phyloP scores from a whole-genome alignment of 2,797 vertebrate species.

The Linurgus olivaceus region DNA sequence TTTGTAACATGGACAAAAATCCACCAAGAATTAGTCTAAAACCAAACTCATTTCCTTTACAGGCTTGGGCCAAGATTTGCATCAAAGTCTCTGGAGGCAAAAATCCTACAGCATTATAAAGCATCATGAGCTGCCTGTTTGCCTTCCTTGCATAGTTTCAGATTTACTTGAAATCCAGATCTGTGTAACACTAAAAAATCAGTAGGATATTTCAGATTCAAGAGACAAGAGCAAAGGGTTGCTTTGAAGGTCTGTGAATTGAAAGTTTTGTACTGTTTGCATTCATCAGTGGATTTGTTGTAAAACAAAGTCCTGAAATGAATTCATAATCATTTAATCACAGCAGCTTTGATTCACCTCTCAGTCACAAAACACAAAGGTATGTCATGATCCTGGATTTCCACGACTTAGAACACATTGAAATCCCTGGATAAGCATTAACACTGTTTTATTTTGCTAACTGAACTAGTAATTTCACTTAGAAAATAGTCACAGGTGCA shows the following conservation, averaged over 20 bases:
- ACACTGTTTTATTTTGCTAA: neutral
- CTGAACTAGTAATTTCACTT: neutral
- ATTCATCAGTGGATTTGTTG: neutral
- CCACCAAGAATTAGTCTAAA: slow-evolving; percentile 24
- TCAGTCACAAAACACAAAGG: neutral
- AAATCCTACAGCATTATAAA: neutral
- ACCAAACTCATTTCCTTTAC: slow-evolving; percentile 33
- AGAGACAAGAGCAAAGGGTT: neutral
- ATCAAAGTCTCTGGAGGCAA: neutral
- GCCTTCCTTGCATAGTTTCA: neutral
- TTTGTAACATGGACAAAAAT: neutral
- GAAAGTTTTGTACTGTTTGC: neutral
- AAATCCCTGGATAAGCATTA: neutral
- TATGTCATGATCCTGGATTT: neutral
- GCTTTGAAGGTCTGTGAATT: neutral
- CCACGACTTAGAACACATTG: neutral
- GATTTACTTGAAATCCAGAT: neutral
- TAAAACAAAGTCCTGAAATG: neutral
- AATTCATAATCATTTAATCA: neutral
- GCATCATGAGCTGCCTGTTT: neutral
- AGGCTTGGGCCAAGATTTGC: slow-evolving; percentile 5
- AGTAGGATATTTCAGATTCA: neutral
- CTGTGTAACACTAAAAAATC: neutral
- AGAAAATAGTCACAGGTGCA: neutral
- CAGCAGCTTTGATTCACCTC: neutral